Base-by-base conservation (phyloP, 2,888 invertebrate genomes). In the Seira musarum region DNA sequence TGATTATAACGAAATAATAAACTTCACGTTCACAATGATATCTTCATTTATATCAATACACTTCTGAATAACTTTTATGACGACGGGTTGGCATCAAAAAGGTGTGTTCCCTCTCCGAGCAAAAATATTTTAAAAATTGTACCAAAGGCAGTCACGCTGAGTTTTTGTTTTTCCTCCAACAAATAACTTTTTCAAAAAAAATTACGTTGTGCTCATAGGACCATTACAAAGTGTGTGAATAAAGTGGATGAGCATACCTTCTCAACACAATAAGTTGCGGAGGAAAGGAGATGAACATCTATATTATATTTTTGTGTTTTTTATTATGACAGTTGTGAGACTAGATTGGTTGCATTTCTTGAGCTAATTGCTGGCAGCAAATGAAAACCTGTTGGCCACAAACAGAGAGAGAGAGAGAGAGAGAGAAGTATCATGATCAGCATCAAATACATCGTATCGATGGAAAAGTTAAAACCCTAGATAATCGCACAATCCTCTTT, bases 361-460 rank as follows among this genome's bases (percentile, higher is more conserved):
- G 53, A 57, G 79, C 79, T 79, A 79, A 79, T 79, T 79, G 79
- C 79, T 79, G 57, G 72, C 79, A 79, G 79, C 79, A 73, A 79
- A 79, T 79, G 73, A 73, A 79, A 79, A 79, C 79, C 79, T 72
- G 79, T 79, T 79, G 79, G 79, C 72, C 72, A 78, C 78, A 77
- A 46, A 10, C 46, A 57, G 57, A 57, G 57, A n/a, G 17, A 19
- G 17, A 57, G 17, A n/a, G 17, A 19, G 17, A 19, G 57, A 57
- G 3, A 22, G 21, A 68, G 46, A 22, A 15, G 10, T 35, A 40
- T 40, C 35, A 6, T 60, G 19, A 24, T 19, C n/a, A n/a, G n/a
- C n/a, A n/a, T n/a, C n/a, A n/a, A n/a, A n/a, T n/a, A n/a, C n/a
- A n/a, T n/a, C n/a, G n/a, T n/a, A n/a, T n/a, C n/a, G n/a, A n/a